These are phyloP conservation scores for Heliconius cydno DNA, from an alignment of 2,888 invertebrate genomes.

Conservation along the genomic window DNA sequence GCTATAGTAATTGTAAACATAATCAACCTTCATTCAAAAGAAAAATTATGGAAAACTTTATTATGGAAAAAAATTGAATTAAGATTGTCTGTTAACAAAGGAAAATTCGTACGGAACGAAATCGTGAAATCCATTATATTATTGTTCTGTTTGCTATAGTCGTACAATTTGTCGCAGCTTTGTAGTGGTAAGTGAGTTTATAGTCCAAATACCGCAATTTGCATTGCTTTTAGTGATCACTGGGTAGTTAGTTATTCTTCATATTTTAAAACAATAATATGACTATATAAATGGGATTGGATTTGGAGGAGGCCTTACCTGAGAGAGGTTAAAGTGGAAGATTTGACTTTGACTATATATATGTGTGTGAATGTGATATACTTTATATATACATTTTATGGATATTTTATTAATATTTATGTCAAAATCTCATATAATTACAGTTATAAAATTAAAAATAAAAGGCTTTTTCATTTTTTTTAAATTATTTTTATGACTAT, in stretches of 20 bases:
- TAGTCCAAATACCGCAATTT: conserved; percentile 38
- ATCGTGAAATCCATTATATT: conserved; percentile 41
- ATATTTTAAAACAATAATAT: not conserved
- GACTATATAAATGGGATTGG: not conserved
- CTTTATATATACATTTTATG: too few relatives aligned
- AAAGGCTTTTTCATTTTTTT: too few relatives aligned
- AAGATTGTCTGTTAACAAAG: conserved; percentile 40
- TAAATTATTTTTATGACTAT: not conserved
- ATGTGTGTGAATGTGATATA: too few relatives aligned
- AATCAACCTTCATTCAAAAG: too few relatives aligned
- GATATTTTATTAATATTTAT: too few relatives aligned
- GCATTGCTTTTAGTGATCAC: conserved; percentile 32
- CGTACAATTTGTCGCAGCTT: conserved; percentile 38
- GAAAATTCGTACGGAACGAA: conserved; percentile 38
- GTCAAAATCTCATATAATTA: too few relatives aligned
- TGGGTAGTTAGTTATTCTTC: not conserved
- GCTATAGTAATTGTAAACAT: too few relatives aligned
- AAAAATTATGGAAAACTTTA: too few relatives aligned
- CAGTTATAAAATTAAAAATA: too few relatives aligned
- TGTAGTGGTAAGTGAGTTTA: conserved; percentile 44
- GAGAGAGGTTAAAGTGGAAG: too few relatives aligned
- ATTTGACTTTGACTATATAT: too few relatives aligned
- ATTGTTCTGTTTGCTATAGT: conserved; percentile 41
- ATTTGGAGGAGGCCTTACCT: too few relatives aligned
- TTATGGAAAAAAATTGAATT: conserved; percentile 29